phyloP scores from a whole-genome alignment of 2,797 vertebrate genomes.

The Smutsia gigantea region DNA sequence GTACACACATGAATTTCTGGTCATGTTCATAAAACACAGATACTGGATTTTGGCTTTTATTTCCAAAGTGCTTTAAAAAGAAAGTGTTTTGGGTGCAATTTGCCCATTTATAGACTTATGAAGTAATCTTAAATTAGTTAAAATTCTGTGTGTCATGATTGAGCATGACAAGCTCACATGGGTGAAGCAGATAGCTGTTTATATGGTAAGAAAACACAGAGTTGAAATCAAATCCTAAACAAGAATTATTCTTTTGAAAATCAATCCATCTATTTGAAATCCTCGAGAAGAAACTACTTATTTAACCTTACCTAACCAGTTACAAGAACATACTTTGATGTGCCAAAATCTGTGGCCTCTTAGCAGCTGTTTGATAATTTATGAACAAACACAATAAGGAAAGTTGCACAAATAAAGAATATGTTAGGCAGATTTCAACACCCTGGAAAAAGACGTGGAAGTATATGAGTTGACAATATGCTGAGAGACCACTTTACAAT shows the following conservation, averaged over 20 bases:
- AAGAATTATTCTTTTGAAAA: constrained; percentile 13
- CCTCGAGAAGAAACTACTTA: background rate
- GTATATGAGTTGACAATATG: background rate
- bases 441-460: background rate
- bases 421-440: background rate
- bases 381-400: background rate
- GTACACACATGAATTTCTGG: background rate
- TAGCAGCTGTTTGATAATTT: background rate
- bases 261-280: background rate
- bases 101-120: background rate
- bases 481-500: constrained; percentile 36
- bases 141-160: background rate
- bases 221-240: background rate
- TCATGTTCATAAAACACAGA: background rate
- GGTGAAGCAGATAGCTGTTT: background rate
- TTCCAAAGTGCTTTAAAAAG: background rate
- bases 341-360: background rate
- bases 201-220: background rate
- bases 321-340: background rate
- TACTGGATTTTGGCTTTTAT: background rate
- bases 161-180: background rate
- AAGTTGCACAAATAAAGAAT: background rate
- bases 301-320: background rate
- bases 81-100: background rate
- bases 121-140: background rate